These are phyloP conservation scores for Hemithea aestivaria DNA, from an alignment of 2,888 invertebrate species.

Conservation along the genomic window DNA sequence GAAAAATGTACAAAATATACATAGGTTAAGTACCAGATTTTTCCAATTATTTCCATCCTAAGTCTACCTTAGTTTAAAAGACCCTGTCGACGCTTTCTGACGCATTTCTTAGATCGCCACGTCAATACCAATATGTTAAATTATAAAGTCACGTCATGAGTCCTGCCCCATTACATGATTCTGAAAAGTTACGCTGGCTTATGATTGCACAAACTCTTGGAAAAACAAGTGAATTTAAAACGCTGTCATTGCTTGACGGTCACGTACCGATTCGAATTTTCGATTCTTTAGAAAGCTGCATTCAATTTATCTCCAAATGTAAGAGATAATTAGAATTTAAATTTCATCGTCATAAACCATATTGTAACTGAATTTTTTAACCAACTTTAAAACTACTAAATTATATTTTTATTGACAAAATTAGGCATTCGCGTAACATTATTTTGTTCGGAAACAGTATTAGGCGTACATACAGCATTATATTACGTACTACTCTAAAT, in stretches of 20 bases:
- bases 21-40: conserved; percentile 20
- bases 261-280: no score
- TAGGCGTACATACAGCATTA: conserved; percentile 30
- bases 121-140: conserved; percentile 31
- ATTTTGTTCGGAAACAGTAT: conserved; percentile 19
- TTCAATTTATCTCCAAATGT: no score
- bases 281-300: no score
- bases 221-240: no score
- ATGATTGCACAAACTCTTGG: no score
- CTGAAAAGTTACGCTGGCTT: no score
- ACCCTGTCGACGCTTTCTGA: conserved; percentile 64
- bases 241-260: no score
- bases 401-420: conserved; percentile 15
- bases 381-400: conserved; percentile 18
- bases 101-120: conserved; percentile 27
- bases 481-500: conserved; percentile 35
- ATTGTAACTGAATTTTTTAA: no score
- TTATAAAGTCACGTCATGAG: no score
- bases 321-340: no score
- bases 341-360: no score
- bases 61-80: conserved; percentile 74
- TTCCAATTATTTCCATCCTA: conserved; percentile 53
- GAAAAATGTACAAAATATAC: conserved; percentile 9
- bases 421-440: conserved; percentile 17
- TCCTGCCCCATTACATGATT: no score